A percentile compares a stretch with the other conserved stretches of the same genome.
These are phyloP conservation scores for Chionis minor DNA, from an alignment of 2,113 vertebrate genomes.

Conservation along the genomic window DNA sequence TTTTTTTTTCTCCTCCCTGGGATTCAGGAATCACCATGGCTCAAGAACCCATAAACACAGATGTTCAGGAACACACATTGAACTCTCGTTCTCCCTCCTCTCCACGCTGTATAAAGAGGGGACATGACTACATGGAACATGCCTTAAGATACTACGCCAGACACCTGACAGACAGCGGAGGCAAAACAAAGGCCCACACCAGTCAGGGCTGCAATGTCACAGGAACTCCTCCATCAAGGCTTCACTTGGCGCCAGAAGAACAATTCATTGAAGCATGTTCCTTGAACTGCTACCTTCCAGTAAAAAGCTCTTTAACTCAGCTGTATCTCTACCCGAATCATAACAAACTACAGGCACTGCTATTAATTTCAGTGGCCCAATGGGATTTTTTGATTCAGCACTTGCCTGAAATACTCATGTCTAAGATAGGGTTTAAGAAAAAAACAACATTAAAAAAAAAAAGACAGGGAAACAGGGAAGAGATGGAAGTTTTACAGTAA, in stretches of 20 bases:
- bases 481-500: background rate
- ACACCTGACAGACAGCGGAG: background rate
- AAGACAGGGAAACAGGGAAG: background rate
- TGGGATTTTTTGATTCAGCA: background rate
- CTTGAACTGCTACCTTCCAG: background rate
- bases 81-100: background rate
- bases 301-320: background rate
- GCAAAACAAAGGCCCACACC: background rate
- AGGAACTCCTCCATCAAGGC: background rate
- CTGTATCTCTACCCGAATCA: background rate
- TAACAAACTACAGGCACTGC: background rate
- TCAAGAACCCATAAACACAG: background rate
- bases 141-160: background rate
- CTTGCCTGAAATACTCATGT: background rate
- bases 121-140: background rate
- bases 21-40: background rate
- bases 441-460: background rate
- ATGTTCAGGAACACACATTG: background rate
- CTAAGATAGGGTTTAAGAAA: background rate
- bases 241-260: background rate
- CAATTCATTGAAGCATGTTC: background rate
- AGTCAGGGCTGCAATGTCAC: background rate
- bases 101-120: background rate
- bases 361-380: background rate
- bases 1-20: background rate